Evolutionary conservation across 2,888 invertebrate genomes (phyloP), one percentile per base, ranked within the genome.

Genomic region (Leucophora obtusa): DNA sequence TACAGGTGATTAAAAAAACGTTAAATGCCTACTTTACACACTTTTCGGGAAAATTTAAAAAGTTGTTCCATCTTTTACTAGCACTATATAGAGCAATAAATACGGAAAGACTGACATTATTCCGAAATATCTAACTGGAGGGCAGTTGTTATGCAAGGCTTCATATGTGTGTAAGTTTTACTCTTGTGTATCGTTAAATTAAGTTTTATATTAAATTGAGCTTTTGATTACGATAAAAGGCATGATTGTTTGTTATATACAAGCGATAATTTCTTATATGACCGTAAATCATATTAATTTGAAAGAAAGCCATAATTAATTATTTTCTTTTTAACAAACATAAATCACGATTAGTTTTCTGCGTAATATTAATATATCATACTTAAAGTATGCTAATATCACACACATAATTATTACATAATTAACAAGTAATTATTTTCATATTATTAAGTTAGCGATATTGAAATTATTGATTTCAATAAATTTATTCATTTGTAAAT

Each of bases 361-460:
- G 43, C 43, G n/a, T 47, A 5, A 47, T 47, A 47, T n/a, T 5
- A 47, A 63, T 65, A 77, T 53, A 60, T 66, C 21, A 56, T 10
- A 6, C 47, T 51, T 14, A 28, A 56, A 43, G 10, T 66, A 54
- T 65, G 62, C 28, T 8, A 50, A 17, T 47, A 24, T 7, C 62
- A 70, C 14, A 35, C 17, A 50, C 58, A 8, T 35, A 28, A 51
- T 54, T 53, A 76, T 65, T 70, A 59, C 71, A 71, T 60, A 77
- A 66, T 71, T 66, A 71, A 71, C 43, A 47, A n/a, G 1, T 47
- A 47, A 47, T 47, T 47, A 47, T 1, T n/a, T n/a, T 47, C 1
- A 47, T 47, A 47, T 47, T 47, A 1, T n/a, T n/a, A n/a, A 1
- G n/a, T 47, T 47, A n/a, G 6, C 11, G 14, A n/a, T 47, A n/a